phyloP scores from a whole-genome alignment of 2,113 vertebrate species.

The Percopsis transmontana region DNA sequence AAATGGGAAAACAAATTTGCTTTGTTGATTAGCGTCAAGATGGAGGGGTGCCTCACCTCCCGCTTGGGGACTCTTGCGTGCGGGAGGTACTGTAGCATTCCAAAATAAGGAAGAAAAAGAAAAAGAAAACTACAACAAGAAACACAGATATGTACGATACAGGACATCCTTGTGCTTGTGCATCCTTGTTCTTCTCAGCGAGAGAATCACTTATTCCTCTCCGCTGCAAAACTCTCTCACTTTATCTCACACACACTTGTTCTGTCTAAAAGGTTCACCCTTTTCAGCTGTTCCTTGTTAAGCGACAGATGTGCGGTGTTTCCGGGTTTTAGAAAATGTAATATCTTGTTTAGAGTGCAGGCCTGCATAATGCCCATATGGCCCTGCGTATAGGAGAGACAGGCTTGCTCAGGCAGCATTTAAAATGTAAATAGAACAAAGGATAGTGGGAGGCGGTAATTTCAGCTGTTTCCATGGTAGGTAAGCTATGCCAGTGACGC shows the following conservation, averaged over 20 bases:
- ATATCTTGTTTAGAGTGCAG: slow-evolving; percentile 44
- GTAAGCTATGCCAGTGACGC: slow-evolving; percentile 29
- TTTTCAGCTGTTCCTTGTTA: slow-evolving; percentile 52
- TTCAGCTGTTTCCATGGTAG: slow-evolving; percentile 55
- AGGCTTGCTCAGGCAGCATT: slow-evolving; percentile 35
- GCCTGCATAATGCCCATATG: slow-evolving; percentile 42
- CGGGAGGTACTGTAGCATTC: slow-evolving; percentile 17
- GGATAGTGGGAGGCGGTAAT: slow-evolving; percentile 46
- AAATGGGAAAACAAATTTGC: slow-evolving; percentile 69
- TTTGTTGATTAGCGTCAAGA: slow-evolving; percentile 72
- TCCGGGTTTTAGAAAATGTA: slow-evolving; percentile 38
- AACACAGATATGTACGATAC: slow-evolving; percentile 56
- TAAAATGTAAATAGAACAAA: slow-evolving; percentile 58
- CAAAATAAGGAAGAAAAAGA: slow-evolving; percentile 26
- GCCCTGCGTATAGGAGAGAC: slow-evolving; percentile 40
- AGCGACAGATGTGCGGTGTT: slow-evolving; percentile 50
- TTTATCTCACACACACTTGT: slow-evolving; percentile 6
- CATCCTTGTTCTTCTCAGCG: slow-evolving; percentile 27
- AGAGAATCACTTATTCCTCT: slow-evolving; percentile 21
- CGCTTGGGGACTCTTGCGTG: slow-evolving; percentile 62
- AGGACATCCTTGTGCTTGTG: slow-evolving; percentile 39
- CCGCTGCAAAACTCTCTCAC: slow-evolving; percentile 9
- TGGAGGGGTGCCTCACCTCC: slow-evolving; percentile 49
- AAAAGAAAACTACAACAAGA: slow-evolving; percentile 15
- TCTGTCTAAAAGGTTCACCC: slow-evolving; percentile 14